phyloP scores from a whole-genome alignment of 1,140 invertebrate genomes.

The Apis florea region DNA sequence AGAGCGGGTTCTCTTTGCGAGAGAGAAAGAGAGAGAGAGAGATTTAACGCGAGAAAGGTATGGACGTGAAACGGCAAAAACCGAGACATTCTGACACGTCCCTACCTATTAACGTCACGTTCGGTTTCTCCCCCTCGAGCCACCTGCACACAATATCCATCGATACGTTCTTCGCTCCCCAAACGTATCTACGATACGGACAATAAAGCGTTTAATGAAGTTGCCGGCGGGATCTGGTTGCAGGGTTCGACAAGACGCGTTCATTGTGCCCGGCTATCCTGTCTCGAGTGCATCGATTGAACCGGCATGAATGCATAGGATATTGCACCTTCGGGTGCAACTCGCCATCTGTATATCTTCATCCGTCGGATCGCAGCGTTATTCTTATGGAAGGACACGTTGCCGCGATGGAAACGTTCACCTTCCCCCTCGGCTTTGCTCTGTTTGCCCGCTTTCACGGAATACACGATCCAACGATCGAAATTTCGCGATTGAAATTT shows the following conservation, averaged over 20 bases:
- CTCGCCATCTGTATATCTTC: conserved; percentile 18
- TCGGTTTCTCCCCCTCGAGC: background rate
- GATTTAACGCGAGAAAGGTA: conserved; percentile 3
- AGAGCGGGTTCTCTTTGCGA: background rate
- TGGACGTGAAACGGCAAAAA: conserved; percentile 7
- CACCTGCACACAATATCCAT: conserved; percentile 36
- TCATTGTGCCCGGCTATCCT: conserved; percentile 18
- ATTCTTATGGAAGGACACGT: background rate
- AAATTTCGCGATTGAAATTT: background rate
- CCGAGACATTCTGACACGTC: conserved; percentile 30
- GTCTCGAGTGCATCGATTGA: conserved; percentile 29
- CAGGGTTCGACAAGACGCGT: conserved; percentile 20
- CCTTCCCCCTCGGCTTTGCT: too few relatives aligned
- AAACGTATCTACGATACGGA: conserved; percentile 20
- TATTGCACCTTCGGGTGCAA: conserved; percentile 33
- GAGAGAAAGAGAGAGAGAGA: too few relatives aligned
- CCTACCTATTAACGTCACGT: conserved; percentile 37
- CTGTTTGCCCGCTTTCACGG: background rate
- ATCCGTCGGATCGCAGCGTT: background rate
- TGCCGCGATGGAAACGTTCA: background rate
- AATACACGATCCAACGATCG: background rate
- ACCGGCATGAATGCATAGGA: conserved; percentile 27
- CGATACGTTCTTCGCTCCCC: conserved; percentile 11
- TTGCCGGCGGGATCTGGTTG: conserved; percentile 18
- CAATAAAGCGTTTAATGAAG: conserved; percentile 58